Evolutionary conservation across 2,797 vertebrate species (phyloP).

Genomic region (Girardinus metallicus): DNA sequence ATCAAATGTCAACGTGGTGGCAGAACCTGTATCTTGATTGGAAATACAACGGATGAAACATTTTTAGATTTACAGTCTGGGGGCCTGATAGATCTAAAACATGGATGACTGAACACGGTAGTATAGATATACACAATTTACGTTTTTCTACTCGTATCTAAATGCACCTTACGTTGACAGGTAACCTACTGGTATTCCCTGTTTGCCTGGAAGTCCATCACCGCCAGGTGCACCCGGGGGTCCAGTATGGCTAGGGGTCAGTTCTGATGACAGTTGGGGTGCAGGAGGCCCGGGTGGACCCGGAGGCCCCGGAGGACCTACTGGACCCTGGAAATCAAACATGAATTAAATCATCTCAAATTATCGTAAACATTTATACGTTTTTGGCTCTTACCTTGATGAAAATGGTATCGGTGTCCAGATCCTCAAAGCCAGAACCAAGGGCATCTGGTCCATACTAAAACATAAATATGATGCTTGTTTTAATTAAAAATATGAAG

Average conservation of each 20-base stretch:
- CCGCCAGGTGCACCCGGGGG: constrained; percentile 81
- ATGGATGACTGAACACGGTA: not conserved
- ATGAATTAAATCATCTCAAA: not conserved
- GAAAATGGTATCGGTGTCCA: constrained; percentile 75
- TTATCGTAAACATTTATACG: fast-evolving
- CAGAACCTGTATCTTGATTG: not conserved
- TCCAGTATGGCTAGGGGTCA: constrained; percentile 56
- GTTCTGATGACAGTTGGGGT: constrained; percentile 61
- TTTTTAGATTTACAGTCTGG: not conserved
- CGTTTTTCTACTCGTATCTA: not conserved
- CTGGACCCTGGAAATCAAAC: constrained; percentile 80
- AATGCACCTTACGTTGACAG: not conserved
- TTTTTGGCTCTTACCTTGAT: constrained; percentile 63
- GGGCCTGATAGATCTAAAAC: not conserved
- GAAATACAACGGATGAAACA: not conserved
- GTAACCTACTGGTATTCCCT: constrained; percentile 83
- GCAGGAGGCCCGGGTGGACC: constrained; percentile 83
- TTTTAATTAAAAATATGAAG: not conserved
- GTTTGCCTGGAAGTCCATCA: constrained; percentile 80
- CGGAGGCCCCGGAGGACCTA: constrained; percentile 88
- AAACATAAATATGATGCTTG: constrained; percentile 23
- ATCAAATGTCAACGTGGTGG: constrained; percentile 7
- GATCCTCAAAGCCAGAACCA: constrained; percentile 85
- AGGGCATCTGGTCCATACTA: constrained; percentile 82
- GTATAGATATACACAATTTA: not conserved